Evolutionary conservation across 2,888 invertebrate species (phyloP).

Genomic region (Seladonia tumulorum): DNA sequence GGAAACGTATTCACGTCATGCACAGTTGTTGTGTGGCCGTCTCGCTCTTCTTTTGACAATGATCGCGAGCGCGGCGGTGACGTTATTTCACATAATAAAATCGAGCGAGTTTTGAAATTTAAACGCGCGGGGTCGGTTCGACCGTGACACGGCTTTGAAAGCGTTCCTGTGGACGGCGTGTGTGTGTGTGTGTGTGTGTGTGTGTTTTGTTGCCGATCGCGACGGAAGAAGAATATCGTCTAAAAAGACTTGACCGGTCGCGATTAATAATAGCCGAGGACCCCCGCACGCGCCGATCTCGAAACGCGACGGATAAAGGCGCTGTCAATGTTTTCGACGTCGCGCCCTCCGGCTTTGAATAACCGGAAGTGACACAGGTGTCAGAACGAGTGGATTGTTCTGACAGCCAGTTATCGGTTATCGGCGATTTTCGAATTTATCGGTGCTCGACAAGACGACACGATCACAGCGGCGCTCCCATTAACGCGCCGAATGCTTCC

Average conservation of each 20-base stretch:
- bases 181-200: too few species aligned
- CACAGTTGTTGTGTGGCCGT: conserved; percentile 7
- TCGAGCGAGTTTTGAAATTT: neutral
- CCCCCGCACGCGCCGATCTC: conserved; percentile 39
- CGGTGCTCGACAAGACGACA: conserved; percentile 61
- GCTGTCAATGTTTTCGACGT: conserved; percentile 76
- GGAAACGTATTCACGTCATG: conserved; percentile 23
- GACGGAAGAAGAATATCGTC: conserved; percentile 33
- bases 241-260: conserved; percentile 57
- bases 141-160: neutral
- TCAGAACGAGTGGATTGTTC: conserved; percentile 76
- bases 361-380: conserved; percentile 73
- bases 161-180: neutral
- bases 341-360: conserved; percentile 69
- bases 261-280: conserved; percentile 64
- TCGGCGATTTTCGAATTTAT: conserved; percentile 74
- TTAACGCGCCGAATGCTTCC: conserved; percentile 37
- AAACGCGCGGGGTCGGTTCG: neutral
- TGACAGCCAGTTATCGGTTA: conserved; percentile 78
- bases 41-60: neutral
- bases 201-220: neutral
- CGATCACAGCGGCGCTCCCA: conserved; percentile 33
- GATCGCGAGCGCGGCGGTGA: conserved; percentile 7
- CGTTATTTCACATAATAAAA: conserved; percentile 27
- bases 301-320: conserved; percentile 75